Base-by-base conservation (phyloP, 2,888 invertebrate genomes). In the Hoplodrina ambigua region DNA sequence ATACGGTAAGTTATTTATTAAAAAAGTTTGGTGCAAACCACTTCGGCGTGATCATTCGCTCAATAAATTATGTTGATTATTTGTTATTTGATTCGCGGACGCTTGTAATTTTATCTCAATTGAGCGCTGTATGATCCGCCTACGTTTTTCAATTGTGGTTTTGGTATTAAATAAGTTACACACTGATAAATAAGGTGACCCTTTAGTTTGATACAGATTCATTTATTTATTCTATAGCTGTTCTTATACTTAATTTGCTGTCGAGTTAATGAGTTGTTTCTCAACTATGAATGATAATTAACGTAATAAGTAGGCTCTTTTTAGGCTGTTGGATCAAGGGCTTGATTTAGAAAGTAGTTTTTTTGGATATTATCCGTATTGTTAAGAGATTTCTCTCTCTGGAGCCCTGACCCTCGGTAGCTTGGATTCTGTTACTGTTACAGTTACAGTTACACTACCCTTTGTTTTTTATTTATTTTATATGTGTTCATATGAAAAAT, bases 71-170 rank as follows among this genome's bases (percentile, higher is more conserved):
- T 72, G 75, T 66, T 71, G 59, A 78, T 79, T 77, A 79, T 72
- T 72, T 64, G 63, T 77, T 85, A 78, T 75, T 77, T 56, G 67
- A 33, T 59, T 69, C 33, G 77, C 73, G 75, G 72, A 57, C 81
- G 85, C 81, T 79, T 58, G 57, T 64, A 67, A 63, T 75, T 79
- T 85, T 83, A 83, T 83, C 75, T 72, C 54, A 64, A 73, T 72
- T 75, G 67, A 76, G 37, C n/a, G 71, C 25, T 60, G 20, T 57
- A 57, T 70, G 68, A 66, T 59, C 67, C 80, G 67, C 75, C 75
- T 69, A 81, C 80, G 62, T 61, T 65, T 54, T 61, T 62, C 59
- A 69, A 68, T 58, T 63, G 49, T 30, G 41, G 41, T 49, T 79
- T 72, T 4, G 41, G 25, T 19, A 44, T 50, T 72, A 65, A 69